Base-by-base conservation (phyloP, 2,113 vertebrate genomes). In the Chionodraco myersi region DNA sequence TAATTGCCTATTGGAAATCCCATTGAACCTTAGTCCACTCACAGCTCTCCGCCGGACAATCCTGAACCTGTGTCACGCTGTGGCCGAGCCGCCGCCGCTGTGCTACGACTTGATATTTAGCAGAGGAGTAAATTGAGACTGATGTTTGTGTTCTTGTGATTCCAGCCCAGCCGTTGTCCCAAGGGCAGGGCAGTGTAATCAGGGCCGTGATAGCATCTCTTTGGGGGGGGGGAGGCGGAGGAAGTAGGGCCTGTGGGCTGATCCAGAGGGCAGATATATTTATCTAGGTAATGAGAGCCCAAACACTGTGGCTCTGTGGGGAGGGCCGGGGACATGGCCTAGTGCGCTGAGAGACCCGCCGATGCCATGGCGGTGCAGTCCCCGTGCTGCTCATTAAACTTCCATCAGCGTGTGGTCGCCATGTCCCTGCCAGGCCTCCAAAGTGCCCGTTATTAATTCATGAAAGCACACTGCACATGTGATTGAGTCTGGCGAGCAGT, bases 391-490 rank as follows among this genome's bases (percentile, higher is more conserved):
- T 97, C 96, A 97, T 97, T 97, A 97, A 94, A 95, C 92, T 92
- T 95, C 95, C 94, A 93, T 96, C 96, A 95, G 95, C 93, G 94
- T 94, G 95, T 96, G 94, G 91, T 90, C 91, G 92, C 92, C 86
- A 71, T 89, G 91, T 91, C 87, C 94, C 94, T 82, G 77, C 95
- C 92, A 94, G 95, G 93, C 93, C 92, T 95, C 96, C 95, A 95
- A 96, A 96, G 96, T 95, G 96, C 94, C 95, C 88, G 94, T 97
- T 96, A 97, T 97, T 97, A 97, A 97, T 97, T 97, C 96, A 97
- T 97, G 96, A 96, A 95, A 96, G 96, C 92, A 92, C 95, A 94
- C 92, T 83, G 92, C 95, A 92, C 94, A 91, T 93, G 93, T 94
- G 96, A 97, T 96, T 94, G 96, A 96, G 96, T 95, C 96, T 92